Percentiles rank a stretch among this genome's conserved stretches.
These are phyloP conservation scores for Drosophila koepferae DNA, from an alignment of 2,888 invertebrate species.

Conservation along the genomic window DNA sequence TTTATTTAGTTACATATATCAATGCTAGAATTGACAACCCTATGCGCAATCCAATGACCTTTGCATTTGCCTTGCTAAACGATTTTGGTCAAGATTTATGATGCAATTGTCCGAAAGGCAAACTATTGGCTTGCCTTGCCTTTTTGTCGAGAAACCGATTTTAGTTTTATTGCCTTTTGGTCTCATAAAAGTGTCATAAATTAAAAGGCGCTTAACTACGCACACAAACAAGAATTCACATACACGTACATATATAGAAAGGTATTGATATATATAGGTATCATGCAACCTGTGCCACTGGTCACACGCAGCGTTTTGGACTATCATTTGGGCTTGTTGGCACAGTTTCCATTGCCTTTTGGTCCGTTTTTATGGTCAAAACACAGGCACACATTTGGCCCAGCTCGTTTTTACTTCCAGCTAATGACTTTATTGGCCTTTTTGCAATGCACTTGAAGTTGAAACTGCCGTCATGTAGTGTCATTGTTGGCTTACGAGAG, in stretches of 20 bases:
- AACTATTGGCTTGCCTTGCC: constrained; percentile 58
- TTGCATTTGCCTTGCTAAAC: constrained; percentile 41
- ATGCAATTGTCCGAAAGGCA: constrained; percentile 72
- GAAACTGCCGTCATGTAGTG: constrained; percentile 76
- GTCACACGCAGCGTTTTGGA: constrained; percentile 77
- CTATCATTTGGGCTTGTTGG: constrained; percentile 41
- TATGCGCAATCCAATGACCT: constrained; percentile 47
- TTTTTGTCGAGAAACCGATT: constrained; percentile 60
- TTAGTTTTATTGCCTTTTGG: constrained; percentile 69
- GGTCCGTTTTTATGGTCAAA: constrained; percentile 46
- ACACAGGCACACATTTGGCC: constrained; percentile 27
- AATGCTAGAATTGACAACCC: constrained; percentile 13
- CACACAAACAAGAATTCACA: constrained; percentile 25
- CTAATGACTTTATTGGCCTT: constrained; percentile 77
- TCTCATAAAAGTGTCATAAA: constrained; percentile 83
- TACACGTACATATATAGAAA: background rate
- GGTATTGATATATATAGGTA: background rate
- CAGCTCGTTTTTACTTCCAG: constrained; percentile 31
- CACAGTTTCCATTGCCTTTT: constrained; percentile 39
- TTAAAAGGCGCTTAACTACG: constrained; percentile 80
- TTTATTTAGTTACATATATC: background rate
- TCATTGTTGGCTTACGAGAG: constrained; percentile 63
- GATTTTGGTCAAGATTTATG: constrained; percentile 77
- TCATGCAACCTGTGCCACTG: constrained; percentile 71
- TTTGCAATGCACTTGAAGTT: constrained; percentile 62